Conservation (phyloP, 2,888 invertebrate species). For the Tineola bisselliella region DNA sequence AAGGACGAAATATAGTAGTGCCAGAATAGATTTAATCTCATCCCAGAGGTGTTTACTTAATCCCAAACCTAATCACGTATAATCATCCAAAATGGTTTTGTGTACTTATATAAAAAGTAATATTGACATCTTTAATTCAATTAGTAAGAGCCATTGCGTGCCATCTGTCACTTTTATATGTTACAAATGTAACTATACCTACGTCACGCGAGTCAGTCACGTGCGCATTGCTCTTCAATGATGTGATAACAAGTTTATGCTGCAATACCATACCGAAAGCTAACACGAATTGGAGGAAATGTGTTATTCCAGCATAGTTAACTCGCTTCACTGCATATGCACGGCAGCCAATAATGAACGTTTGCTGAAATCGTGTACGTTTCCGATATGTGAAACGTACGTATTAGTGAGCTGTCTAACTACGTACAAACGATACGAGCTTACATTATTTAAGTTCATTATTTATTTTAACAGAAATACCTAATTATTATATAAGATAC, state of each 20-base stretch:
- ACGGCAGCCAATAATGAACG: not conserved
- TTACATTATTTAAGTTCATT: no score
- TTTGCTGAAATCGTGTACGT: not conserved
- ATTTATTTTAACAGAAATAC: no score
- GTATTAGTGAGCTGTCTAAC: not conserved
- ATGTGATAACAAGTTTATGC: no score
- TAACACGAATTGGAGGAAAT: not conserved
- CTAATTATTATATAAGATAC: not conserved
- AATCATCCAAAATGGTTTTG: no score
- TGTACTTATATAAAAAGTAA: no score
- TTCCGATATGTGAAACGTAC: not conserved
- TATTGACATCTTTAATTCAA: no score
- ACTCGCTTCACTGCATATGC: not conserved
- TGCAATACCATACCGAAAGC: not conserved
- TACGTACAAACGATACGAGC: not conserved
- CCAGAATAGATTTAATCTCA: not conserved
- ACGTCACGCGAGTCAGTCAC: no score
- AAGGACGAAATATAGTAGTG: not conserved
- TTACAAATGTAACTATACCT: no score
- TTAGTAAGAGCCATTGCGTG: no score
- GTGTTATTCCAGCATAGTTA: not conserved
- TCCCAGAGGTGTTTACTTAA: not conserved
- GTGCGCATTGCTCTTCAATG: no score
- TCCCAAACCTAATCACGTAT: not conserved
- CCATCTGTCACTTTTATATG: no score